Evolutionary conservation across 2,797 vertebrate species (phyloP), one percentile per base, ranked within the genome.

Genomic region (Bovichtus diacanthus): DNA sequence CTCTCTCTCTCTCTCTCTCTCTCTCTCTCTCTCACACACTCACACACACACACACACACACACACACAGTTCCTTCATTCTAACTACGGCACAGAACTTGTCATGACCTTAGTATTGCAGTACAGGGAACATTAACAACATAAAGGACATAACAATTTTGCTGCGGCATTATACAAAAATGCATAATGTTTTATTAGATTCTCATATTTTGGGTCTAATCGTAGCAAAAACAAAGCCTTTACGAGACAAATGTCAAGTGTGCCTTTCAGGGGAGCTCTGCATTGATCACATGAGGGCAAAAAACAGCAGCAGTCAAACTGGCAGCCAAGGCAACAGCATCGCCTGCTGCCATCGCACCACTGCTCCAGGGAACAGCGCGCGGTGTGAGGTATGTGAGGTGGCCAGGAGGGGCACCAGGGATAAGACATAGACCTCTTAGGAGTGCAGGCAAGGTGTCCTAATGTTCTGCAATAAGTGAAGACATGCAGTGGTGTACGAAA

Each of bases 251-350:
- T 23, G 60, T 66, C 74, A 64, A 55, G 0, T 47, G 25, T 29
- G 77, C 36, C 69, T 76, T 58, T 70, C 54, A 68, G 74, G n/a
- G 44, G 51, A 74, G 63, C 66, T 70, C 25, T 41, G 60, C 21
- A 60, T 54, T 54, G 67, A 70, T 85, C 76, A 64, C 70, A 76
- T 31, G 44, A 60, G 51, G 59, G 44, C 56, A 70, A 87, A 68
- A 70, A 50, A 71, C 72, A 9, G 74, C 70, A 76, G 79, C 79
- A 81, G 70, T 74, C 82, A 49, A 54, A 74, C 60, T 41, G 70
- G 87, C 77, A 83, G 76, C 87, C 85, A 78, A 21, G 88, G 85
- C 81, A 86, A 90, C 87, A 53, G 63, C 83, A 68, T 84, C 75
- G 64, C 80, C 66, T 53, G 79, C 69, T 71, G 78, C 77, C 77